A percentile compares a stretch with the other conserved stretches of the same genome.
phyloP scores from a whole-genome alignment of 2,113 vertebrate species.

The Suricata suricatta region DNA sequence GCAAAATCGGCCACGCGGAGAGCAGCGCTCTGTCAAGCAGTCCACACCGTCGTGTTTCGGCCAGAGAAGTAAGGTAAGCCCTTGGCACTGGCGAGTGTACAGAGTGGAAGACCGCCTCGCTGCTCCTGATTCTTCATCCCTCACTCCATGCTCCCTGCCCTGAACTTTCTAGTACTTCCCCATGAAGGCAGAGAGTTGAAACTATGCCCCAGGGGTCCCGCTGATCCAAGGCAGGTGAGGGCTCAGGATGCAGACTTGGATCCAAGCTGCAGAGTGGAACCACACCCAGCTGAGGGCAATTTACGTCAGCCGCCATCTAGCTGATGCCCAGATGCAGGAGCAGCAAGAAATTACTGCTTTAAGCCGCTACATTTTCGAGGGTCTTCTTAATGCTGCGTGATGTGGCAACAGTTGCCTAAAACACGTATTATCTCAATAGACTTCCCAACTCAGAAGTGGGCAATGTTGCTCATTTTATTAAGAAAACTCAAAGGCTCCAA shows the following conservation, averaged over 20 bases:
- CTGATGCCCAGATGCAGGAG: not conserved
- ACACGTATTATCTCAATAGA: not conserved
- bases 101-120: no score
- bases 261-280: not conserved
- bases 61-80: not conserved
- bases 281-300: not conserved
- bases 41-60: not conserved
- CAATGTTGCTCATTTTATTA: not conserved
- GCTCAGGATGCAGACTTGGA: not conserved
- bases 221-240: not conserved
- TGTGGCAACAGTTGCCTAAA: not conserved
- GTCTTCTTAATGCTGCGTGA: not conserved
- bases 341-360: not conserved
- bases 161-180: not conserved
- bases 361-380: not conserved
- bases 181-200: not conserved
- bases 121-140: not conserved
- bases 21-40: accelerated
- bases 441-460: not conserved
- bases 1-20: not conserved
- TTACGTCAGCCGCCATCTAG: not conserved
- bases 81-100: accelerated
- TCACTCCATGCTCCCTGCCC: not conserved
- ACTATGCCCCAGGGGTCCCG: accelerated
- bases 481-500: not conserved